A percentile compares a stretch with the other conserved stretches of the same genome.
These are phyloP conservation scores for Alentia gelatinosa DNA, from an alignment of 2,888 invertebrate genomes.

Conservation along the genomic window DNA sequence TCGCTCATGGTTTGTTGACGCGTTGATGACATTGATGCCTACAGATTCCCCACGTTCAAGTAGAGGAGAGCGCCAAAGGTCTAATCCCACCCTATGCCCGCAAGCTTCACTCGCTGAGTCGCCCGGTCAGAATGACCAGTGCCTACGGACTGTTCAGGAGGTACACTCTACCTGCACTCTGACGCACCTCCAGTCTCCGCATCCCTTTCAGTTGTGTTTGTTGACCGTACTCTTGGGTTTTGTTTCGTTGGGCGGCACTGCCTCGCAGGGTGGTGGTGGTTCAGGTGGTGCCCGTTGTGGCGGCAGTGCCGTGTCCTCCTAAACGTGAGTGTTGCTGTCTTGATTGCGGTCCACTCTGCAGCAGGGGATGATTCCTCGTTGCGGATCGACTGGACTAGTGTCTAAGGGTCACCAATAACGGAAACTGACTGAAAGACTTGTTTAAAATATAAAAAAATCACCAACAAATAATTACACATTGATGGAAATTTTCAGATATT, in stretches of 20 bases:
- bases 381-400: no score
- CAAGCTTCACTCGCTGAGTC: slow-evolving; percentile 83
- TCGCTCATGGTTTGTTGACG: no score
- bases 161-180: slow-evolving; percentile 68
- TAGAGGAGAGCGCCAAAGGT: slow-evolving; percentile 80
- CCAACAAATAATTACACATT: no score
- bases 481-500: no score
- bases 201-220: background rate
- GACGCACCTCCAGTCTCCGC: background rate
- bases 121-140: slow-evolving; percentile 85
- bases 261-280: background rate
- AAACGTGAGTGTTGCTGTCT: background rate
- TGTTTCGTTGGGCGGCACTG: background rate
- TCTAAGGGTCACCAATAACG: no score
- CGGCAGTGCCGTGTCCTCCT: background rate
- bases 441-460: no score
- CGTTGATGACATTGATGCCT: background rate
- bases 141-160: slow-evolving; percentile 86
- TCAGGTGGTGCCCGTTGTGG: no score
- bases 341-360: no score
- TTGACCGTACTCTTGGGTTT: background rate
- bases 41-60: slow-evolving; percentile 74
- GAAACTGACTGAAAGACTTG: no score
- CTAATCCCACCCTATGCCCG: slow-evolving; percentile 78
- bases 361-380: no score